Conservation (phyloP, 2,888 invertebrate species). For the Hymenopus coronatus region DNA sequence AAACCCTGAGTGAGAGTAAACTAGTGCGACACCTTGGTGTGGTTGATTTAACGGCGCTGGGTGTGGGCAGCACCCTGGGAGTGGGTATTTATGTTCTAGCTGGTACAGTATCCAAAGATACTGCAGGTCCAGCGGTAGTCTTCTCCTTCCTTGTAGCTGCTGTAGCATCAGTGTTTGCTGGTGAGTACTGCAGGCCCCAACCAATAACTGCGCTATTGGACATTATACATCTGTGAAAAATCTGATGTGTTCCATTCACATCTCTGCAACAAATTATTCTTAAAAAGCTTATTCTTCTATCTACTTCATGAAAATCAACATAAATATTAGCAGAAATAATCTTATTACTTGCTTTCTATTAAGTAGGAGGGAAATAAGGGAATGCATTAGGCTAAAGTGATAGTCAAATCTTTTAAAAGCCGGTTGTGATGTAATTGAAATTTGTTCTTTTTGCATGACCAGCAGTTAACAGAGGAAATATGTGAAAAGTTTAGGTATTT, state of each 20-base stretch:
- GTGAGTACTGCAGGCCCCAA: slow-evolving; percentile 49
- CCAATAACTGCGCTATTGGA: neutral
- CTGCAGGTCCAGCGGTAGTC: slow-evolving; percentile 88
- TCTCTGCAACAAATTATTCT: too few relatives aligned
- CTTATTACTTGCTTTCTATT: too few relatives aligned
- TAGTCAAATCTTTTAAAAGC: too few relatives aligned
- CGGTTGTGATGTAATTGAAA: too few relatives aligned
- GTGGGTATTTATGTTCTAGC: slow-evolving; percentile 93
- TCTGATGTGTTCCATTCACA: too few relatives aligned
- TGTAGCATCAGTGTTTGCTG: slow-evolving; percentile 87
- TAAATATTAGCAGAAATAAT: too few relatives aligned
- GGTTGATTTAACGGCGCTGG: slow-evolving; percentile 82
- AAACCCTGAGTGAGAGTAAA: slow-evolving; percentile 36
- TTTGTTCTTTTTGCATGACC: neutral
- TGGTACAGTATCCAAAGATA: slow-evolving; percentile 80
- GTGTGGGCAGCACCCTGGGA: slow-evolving; percentile 87
- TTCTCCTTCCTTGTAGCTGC: slow-evolving; percentile 90
- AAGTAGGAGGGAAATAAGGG: too few relatives aligned
- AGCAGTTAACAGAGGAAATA: neutral
- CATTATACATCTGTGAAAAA: neutral
- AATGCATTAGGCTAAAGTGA: too few relatives aligned
- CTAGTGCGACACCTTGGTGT: slow-evolving; percentile 71
- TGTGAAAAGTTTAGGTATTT: neutral
- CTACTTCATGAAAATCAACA: too few relatives aligned
- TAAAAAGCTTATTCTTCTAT: too few relatives aligned